Conservation (phyloP, 2,797 vertebrate species). For the Emys orbicularis region DNA sequence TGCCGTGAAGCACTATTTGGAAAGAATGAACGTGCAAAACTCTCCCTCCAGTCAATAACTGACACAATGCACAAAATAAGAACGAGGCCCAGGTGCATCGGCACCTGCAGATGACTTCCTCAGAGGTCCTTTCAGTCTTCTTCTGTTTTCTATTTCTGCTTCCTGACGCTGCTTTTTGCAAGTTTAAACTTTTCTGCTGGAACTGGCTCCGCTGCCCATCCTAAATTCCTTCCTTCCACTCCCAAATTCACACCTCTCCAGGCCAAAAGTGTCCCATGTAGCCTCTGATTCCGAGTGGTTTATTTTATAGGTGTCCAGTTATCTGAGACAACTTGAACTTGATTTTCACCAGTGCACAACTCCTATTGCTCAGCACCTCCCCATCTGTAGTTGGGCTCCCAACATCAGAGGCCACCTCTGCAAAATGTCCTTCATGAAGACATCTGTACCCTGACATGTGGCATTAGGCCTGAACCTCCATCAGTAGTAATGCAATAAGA, state of each 20-base stretch:
- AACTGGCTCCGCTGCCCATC: background rate
- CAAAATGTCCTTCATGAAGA: background rate
- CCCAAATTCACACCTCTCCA: background rate
- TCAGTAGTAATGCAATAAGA: background rate
- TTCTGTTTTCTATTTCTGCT: background rate
- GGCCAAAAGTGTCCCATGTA: background rate
- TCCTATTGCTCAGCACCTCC: background rate
- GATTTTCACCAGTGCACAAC: background rate
- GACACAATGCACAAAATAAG: background rate
- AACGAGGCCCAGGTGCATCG: background rate
- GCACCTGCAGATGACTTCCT: background rate
- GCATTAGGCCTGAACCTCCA: background rate
- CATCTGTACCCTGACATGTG: background rate
- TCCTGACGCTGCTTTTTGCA: background rate
- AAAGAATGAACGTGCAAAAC: background rate
- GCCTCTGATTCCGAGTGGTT: background rate
- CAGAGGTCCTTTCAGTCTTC: background rate
- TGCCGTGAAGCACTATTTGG: background rate
- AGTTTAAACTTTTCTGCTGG: background rate
- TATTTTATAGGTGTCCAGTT: background rate
- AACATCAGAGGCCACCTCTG: background rate
- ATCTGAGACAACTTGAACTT: background rate
- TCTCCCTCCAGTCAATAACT: background rate
- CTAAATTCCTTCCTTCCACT: background rate
- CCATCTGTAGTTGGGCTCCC: background rate